phyloP scores from a whole-genome alignment of 2,113 vertebrate species.

The Scortum barcoo region DNA sequence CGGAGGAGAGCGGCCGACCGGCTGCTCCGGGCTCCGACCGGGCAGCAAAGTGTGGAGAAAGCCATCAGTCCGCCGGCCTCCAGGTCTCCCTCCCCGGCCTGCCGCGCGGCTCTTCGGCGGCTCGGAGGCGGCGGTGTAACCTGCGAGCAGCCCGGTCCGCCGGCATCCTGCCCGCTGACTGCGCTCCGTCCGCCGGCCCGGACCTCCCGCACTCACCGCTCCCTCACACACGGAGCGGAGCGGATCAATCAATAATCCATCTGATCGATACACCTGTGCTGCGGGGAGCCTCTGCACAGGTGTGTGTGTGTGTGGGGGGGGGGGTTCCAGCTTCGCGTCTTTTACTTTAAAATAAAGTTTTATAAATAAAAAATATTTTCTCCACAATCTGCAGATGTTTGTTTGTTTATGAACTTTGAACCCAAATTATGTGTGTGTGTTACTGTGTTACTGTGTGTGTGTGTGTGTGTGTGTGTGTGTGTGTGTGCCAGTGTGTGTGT shows the following conservation, averaged over 20 bases:
- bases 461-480: too few relatives aligned
- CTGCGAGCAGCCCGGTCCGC: conserved; percentile 33
- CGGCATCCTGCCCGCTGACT: conserved; percentile 45
- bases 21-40: not conserved
- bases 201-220: not conserved
- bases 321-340: too few relatives aligned
- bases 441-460: too few relatives aligned
- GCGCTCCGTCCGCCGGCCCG: not conserved
- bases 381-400: not conserved
- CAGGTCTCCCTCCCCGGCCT: conserved; percentile 13
- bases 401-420: not conserved
- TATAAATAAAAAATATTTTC: not conserved
- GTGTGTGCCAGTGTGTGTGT: too few relatives aligned
- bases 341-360: not conserved
- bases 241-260: not conserved
- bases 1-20: not conserved
- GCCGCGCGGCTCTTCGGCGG: not conserved
- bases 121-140: not conserved
- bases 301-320: not conserved
- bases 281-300: not conserved
- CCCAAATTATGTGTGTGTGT: not conserved
- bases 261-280: conserved; percentile 17
- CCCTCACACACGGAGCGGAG: not conserved
- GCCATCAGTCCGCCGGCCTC: not conserved
- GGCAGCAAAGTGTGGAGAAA: not conserved